Evolutionary conservation across 2,888 invertebrate species (phyloP), one percentile per base, ranked within the genome.

Genomic region (Andricus curvator): DNA sequence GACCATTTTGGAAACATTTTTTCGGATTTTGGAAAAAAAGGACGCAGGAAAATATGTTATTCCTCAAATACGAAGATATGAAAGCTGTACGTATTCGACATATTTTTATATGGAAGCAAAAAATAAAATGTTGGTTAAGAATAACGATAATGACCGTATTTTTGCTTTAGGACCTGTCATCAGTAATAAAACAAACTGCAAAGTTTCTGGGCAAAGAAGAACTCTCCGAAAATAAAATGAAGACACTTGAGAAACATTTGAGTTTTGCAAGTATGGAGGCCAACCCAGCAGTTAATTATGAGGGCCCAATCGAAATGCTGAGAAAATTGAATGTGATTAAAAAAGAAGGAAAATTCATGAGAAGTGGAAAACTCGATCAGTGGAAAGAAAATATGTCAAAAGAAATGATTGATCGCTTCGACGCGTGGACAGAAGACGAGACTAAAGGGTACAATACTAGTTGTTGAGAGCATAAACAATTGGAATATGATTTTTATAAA

Each of bases 221-320:
- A 22, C 89, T 93, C 0, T 93, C 93, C 0, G 91, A 93, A 0
- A 13, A 64, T 95, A 91, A 95, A 83, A 88, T 95, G 8, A 84
- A 91, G 11, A 74, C 86, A 1, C 90, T 96, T 33, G 92, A 93
- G 0, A 88, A 93, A 0, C 95, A 95, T 85, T 94, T 95, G 77
- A 94, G 94, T 84, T 96, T 96, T 87, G 93, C 94, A 29, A 94
- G 90, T 81, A 94, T 96, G 90, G 93, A 93, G 85, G 93, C 93
- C 25, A 25, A 25, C 25, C 25, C 25, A 25, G 25, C 25, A 25
- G 25, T 25, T 2, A 25, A 25, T 25, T 93, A 93, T 84, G 94
- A 94, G 86, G 89, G 90, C 5, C 87, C 90, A 15, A 84, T 91
- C 0, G 87, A 92, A 80, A 82, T 93, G 48, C 92, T 91, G 67